Evolutionary conservation across 2,797 vertebrate species (phyloP).

Genomic region (Streptopelia turtur): DNA sequence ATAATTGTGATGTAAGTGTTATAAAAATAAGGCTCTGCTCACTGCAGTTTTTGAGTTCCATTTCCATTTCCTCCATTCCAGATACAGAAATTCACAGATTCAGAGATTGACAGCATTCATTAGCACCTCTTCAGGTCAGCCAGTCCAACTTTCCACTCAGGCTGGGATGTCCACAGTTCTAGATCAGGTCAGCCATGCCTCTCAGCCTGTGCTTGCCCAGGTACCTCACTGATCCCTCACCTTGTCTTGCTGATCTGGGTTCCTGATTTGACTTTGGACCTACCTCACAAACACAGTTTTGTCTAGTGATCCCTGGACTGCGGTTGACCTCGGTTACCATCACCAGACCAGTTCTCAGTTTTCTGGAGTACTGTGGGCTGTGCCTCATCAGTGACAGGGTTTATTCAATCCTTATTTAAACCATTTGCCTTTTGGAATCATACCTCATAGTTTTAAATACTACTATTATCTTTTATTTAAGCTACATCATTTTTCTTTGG

Average conservation of each 20-base stretch:
- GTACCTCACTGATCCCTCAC: accelerated
- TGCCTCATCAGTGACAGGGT: background rate
- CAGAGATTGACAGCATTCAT: background rate
- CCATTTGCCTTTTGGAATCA: background rate
- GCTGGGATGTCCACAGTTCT: no score
- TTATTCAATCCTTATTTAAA: background rate
- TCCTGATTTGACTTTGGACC: background rate
- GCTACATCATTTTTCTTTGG: background rate
- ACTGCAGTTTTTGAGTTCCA: background rate
- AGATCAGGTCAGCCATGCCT: background rate
- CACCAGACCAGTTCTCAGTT: background rate
- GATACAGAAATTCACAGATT: background rate
- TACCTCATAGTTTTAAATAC: background rate
- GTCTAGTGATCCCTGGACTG: background rate
- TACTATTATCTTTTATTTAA: conserved; percentile 11
- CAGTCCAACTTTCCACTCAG: background rate
- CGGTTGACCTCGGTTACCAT: background rate
- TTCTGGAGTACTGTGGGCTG: background rate
- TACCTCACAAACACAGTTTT: background rate
- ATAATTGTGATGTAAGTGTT: background rate
- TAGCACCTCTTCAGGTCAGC: background rate
- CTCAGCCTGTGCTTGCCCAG: background rate
- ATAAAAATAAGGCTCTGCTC: background rate
- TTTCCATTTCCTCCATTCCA: background rate
- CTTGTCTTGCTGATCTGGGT: background rate